Base-by-base conservation (phyloP, 2,113 vertebrate species). In the Spea multiplicata region DNA sequence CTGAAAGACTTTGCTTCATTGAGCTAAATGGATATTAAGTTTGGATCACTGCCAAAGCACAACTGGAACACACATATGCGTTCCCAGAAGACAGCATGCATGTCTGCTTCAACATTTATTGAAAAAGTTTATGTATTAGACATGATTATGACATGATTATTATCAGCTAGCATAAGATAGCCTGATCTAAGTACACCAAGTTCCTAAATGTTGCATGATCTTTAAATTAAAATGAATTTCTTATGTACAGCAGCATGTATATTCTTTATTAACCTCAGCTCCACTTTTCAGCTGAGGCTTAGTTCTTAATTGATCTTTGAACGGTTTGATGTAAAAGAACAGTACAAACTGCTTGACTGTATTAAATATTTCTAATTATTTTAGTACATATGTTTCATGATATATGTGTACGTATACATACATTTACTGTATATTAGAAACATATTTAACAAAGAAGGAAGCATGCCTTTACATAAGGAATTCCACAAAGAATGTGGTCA, bases 261-360 rank as follows among this genome's bases (percentile, higher is more conserved):
- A 66, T 78, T 72, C 14, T 72, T 66, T 64, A 78, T 78, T 78
- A 78, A 72, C 61, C 69, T 66, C 50, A 48, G 50, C 68, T 71
- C 6, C 55, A 59, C 48, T 65, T 66, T 14, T 13, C 61, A 78
- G 59, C 76, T 66, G 68, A 10, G 69, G 61, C 59, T 78, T 61
- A 65, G 12, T 49, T 50, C 30, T 47, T 10, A 46, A 70, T n/a
- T 55, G 3, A 48, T 7, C 50, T 30, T 71, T 8, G 3, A 9
- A 10, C 61, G 50, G 61, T 69, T 72, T 62, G 53, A 44, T 55
- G 44, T 5, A 65, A 71, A 71, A 53, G 55, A 5, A 9, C 46
- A 78, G 30, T 4, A 66, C 10, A 17, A 48, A 47, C 10, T 64
- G 4, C 12, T 59, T 12, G 1, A 13, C 4, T 59, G 55, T 59